Base-by-base conservation (phyloP, 2,888 invertebrate genomes). In the Ectemnius lituratus region DNA sequence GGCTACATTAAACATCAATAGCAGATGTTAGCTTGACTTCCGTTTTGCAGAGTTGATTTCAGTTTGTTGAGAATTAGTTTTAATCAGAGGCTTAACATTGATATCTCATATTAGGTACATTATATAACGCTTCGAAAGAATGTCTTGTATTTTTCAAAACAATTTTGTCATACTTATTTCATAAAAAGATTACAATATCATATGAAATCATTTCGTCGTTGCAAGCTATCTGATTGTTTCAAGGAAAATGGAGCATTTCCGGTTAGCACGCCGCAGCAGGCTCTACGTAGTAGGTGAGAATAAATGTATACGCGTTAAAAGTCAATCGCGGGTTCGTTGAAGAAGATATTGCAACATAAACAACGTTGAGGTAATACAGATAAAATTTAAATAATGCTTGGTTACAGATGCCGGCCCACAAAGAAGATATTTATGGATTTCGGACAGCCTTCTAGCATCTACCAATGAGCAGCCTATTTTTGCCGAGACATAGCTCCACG, bases 281-380 rank as follows among this genome's bases (percentile, higher is more conserved):
- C 84, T 85, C 83, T 83, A 83, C 78, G 71, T 81, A 85, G 86
- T 88, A 88, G 88, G 88, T 88, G 84, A 88, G 79, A 76, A 80
- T 71, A 77, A 70, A 79, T 76, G 78, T 67, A 69, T 70, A 74
- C 57, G 62, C 76, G 75, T 76, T 69, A 66, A 71, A 66, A 73
- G 52, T 62, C 77, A 60, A 75, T 72, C 64, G 70, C 64, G 75
- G 49, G 46, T 62, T 78, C 66, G 58, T 67, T 76, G 57, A 61
- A 66, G 75, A 74, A 75, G 79, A 85, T 86, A 82, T 77, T 58
- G 49, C 70, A 79, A 79, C 79, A 81, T 78, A 78, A 70, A 28
- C 72, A 63, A 64, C 65, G 16, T 59, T 70, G 77, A 84, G 81
- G 83, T 85, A 84, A 80, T 72, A 52, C 71, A 76, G 75, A 66